Evolutionary conservation across 2,113 vertebrate genomes (phyloP), one percentile per base, ranked within the genome.

Genomic region (Melanocharis versteri): DNA sequence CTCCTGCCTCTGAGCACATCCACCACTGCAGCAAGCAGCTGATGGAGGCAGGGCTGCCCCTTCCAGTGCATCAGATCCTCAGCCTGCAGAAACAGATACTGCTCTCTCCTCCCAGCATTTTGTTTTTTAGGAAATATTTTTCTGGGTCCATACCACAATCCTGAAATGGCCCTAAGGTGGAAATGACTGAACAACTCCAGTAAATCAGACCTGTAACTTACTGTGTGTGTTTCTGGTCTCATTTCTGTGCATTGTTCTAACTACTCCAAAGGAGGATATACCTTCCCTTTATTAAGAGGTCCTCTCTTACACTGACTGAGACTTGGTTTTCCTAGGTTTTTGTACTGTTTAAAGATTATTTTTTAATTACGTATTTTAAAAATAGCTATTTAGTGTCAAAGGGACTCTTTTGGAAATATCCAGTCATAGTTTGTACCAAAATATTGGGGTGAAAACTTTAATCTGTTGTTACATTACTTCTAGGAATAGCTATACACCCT

Each of bases 271-370:
- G 66, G 92, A 81, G 30, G n/a, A 71, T 64, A 91, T 85, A 31
- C 19, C 23, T 94, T 85, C 79, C 60, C 53, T 88, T 89, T 85
- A 47, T 42, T 79, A 94, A 78, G 57, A 90, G 13, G 42, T 93
- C 40, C 47, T 91, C 50, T 83, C 57, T 80, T 54, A 77, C 6
- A 69, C 37, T 72, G 65, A 72, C 21, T 44, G 90, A 87, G 69
- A 51, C 22, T 93, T 82, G 87, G 66, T 69, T 94, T 93, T 88
- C 76, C 68, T 82, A 26, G 40, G 24, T 91, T 93, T 96, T 96
- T 62, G 84, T 94, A 95, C 78, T 82, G 40, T 87, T 94, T 77
- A 73, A 93, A 95, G 47, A 73, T 50, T 70, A 21, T 70, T 70
- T 73, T 92, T 89, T 69, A 61, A 87, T 82, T 60, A 60, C 14